These are phyloP conservation scores for Furcula furcula DNA, from an alignment of 2,888 invertebrate genomes.

Conservation along the genomic window DNA sequence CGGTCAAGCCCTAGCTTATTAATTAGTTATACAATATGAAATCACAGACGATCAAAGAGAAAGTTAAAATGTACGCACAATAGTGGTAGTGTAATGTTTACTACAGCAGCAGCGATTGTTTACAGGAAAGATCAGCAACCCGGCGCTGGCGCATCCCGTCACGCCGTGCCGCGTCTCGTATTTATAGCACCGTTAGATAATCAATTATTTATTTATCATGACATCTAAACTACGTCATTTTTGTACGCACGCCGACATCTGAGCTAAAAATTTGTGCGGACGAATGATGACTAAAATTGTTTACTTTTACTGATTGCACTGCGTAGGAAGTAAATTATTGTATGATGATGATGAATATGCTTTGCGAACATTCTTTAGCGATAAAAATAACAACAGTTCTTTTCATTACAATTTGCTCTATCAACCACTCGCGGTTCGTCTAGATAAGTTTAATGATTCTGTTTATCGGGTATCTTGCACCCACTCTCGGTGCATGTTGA, in stretches of 20 bases:
- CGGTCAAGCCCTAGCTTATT: neutral
- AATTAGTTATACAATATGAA: no score
- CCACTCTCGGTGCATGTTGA: neutral
- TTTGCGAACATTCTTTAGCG: no score
- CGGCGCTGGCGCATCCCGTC: conserved; percentile 31
- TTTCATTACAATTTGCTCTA: no score
- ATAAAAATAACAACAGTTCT: no score
- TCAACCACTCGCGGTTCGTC: neutral
- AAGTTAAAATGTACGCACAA: conserved; percentile 15
- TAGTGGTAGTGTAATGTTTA: conserved; percentile 51
- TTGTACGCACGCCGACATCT: conserved; percentile 4
- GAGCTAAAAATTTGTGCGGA: neutral
- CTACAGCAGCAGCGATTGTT: conserved; percentile 50
- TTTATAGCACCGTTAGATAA: conserved; percentile 44
- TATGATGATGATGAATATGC: no score
- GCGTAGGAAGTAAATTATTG: no score
- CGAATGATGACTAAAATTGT: no score
- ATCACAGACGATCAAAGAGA: neutral
- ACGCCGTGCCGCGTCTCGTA: conserved; percentile 22
- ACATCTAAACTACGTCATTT: conserved; percentile 34
- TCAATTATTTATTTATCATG: conserved; percentile 44
- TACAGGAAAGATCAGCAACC: conserved; percentile 60
- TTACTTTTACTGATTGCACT: no score
- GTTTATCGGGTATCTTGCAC: neutral
- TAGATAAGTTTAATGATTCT: neutral